Base-by-base conservation (phyloP, 2,113 vertebrate species). In the Petromus typicus region DNA sequence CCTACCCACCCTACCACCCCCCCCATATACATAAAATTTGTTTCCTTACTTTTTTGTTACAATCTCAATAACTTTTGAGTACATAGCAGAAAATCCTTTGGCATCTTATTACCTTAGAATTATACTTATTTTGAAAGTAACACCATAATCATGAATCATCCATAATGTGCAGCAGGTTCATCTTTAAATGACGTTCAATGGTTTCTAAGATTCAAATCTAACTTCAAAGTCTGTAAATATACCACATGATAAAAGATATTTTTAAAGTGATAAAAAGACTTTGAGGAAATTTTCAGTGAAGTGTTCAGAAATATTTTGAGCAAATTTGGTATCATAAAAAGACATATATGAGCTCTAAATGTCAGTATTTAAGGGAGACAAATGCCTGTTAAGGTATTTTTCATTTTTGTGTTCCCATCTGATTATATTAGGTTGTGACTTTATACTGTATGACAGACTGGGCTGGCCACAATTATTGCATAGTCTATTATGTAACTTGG, bases 251-350 rank as follows among this genome's bases (percentile, higher is more conserved):
- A 78, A 73, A 93, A 32, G 2, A 51, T 89, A 79, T 80, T 87
- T 34, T 86, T 75, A 78, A 69, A 43, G 7, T 63, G 45, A 61
- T 2, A 37, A 76, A 76, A n/a, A 89, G 61, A 91, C 56, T 88
- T 85, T 37, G 40, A 92, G 56, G 25, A 59, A 75, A 71, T 59
- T 87, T 95, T 79, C 71, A 81, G 86, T 37, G 37, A 89, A 54
- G 40, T n/a, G 10, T 67, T 96, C 56, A 93, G 25, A 93, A 86
- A 61, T 69, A 90, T 75, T 97, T 84, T 84, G 9, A 66, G 20
- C 4, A 54, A 91, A 45, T 4, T 51, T 83, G 37, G 10, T 56
- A 34, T 63, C 6, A 63, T 17, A 94, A 34, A 7, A 86, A 71
- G 34, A 79, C 8, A 66, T 23, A 81, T 7, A 88, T 63, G 89